Evolutionary conservation across 2,888 invertebrate species (phyloP).

Genomic region (Caenorhabditis sulstoni): DNA sequence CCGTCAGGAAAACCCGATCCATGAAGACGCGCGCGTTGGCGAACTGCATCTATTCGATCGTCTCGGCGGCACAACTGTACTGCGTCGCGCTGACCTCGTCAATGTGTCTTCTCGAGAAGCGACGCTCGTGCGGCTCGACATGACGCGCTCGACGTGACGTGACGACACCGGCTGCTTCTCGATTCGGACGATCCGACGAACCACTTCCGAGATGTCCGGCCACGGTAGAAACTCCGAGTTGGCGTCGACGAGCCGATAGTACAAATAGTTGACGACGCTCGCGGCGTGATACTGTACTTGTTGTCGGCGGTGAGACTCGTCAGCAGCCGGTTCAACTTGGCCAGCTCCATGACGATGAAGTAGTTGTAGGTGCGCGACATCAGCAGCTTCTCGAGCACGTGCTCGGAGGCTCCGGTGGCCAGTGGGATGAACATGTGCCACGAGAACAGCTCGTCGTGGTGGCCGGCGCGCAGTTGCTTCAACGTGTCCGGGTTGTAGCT

Average conservation of each 20-base stretch:
- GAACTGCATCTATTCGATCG: too few species aligned
- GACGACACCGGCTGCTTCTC: slow-evolving; percentile 27
- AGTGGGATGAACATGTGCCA: slow-evolving; percentile 65
- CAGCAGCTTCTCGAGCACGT: slow-evolving; percentile 35
- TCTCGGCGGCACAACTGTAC: too few species aligned
- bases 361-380: slow-evolving; percentile 44
- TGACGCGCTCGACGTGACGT: slow-evolving; percentile 55
- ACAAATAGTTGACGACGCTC: too few species aligned
- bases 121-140: slow-evolving; percentile 27
- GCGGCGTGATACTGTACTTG: too few species aligned
- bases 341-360: slow-evolving; percentile 61
- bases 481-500: too few species aligned
- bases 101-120: too few species aligned
- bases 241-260: too few species aligned
- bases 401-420: slow-evolving; percentile 45
- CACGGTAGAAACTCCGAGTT: slow-evolving; percentile 65
- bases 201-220: background rate
- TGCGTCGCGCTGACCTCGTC: too few species aligned
- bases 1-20: slow-evolving; percentile 71
- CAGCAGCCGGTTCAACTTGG: slow-evolving; percentile 44
- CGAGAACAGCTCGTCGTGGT: slow-evolving; percentile 33
- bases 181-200: slow-evolving; percentile 32
- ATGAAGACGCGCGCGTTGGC: too few species aligned
- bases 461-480: too few species aligned
- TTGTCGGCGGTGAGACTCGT: too few species aligned